A percentile compares a stretch with the other conserved stretches of the same genome.
Conservation (phyloP, 2,113 vertebrate species). For the Scomber japonicus region DNA sequence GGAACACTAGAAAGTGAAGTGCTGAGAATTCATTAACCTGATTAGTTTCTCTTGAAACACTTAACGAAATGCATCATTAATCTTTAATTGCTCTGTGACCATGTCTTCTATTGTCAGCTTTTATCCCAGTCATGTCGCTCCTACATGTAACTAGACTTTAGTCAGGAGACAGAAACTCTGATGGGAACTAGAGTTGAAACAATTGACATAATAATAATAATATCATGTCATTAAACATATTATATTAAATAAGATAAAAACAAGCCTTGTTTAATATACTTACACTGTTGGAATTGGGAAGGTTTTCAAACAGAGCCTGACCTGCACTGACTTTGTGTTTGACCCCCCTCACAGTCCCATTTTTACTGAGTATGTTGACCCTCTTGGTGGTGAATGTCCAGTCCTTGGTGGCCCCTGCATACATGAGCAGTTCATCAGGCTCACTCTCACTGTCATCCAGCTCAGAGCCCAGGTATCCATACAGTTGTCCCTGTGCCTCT, state of each 20-base stretch:
- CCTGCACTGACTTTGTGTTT: slow-evolving; percentile 98
- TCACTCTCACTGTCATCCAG: slow-evolving; percentile 88
- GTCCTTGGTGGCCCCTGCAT: slow-evolving; percentile 89
- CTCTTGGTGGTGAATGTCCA: slow-evolving; percentile 89
- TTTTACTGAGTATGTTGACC: slow-evolving; percentile 97
- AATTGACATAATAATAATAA: background rate
- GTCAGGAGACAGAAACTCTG: background rate
- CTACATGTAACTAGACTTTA: slow-evolving; percentile 60
- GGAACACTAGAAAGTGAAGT: slow-evolving; percentile 77
- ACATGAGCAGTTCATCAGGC: slow-evolving; percentile 89
- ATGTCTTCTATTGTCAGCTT: slow-evolving; percentile 69
- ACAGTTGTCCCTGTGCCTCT: slow-evolving; percentile 85
- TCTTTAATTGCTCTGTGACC: slow-evolving; percentile 82
- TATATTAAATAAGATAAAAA: background rate
- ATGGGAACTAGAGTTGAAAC: background rate
- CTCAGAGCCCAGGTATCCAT: slow-evolving; percentile 86
- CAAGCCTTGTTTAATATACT: slow-evolving; percentile 64
- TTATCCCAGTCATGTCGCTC: slow-evolving; percentile 35
- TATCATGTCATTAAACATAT: background rate
- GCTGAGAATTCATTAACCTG: slow-evolving; percentile 80
- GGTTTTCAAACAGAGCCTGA: slow-evolving; percentile 94
- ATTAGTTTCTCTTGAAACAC: slow-evolving; percentile 81
- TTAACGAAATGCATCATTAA: slow-evolving; percentile 85
- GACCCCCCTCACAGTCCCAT: slow-evolving; percentile 96
- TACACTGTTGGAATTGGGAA: slow-evolving; percentile 90